phyloP scores from a whole-genome alignment of 2,888 invertebrate species.

The Drymonia ruficornis region DNA sequence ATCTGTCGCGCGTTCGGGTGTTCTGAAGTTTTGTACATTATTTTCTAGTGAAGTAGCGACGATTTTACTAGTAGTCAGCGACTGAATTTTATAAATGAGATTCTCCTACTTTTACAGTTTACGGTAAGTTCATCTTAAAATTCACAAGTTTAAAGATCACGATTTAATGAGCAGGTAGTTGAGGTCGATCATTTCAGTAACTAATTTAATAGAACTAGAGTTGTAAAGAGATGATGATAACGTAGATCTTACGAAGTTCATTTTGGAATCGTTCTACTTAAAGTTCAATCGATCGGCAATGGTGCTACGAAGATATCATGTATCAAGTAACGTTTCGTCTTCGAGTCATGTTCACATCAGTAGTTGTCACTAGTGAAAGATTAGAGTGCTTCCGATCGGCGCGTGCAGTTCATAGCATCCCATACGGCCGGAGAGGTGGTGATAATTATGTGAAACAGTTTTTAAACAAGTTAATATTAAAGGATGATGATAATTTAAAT shows the following conservation, averaged over 20 bases:
- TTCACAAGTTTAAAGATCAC: slow-evolving; percentile 63
- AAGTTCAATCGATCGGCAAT: slow-evolving; percentile 65
- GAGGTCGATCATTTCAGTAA: slow-evolving; percentile 59
- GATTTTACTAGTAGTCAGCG: slow-evolving; percentile 79
- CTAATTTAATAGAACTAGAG: slow-evolving; percentile 66
- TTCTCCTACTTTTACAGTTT: slow-evolving; percentile 73
- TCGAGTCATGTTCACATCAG: slow-evolving; percentile 63
- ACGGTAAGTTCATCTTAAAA: slow-evolving; percentile 71
- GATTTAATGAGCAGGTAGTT: slow-evolving; percentile 54
- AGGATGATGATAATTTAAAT: background rate
- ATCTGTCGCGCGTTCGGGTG: slow-evolving; percentile 55
- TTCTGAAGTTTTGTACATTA: slow-evolving; percentile 70
- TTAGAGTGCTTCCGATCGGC: slow-evolving; percentile 62
- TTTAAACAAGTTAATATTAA: background rate
- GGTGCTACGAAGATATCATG: slow-evolving; percentile 73
- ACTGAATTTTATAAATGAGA: slow-evolving; percentile 81
- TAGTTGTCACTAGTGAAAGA: slow-evolving; percentile 70
- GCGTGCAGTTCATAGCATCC: slow-evolving; percentile 34
- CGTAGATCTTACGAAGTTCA: slow-evolving; percentile 66
- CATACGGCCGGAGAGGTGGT: slow-evolving; percentile 3
- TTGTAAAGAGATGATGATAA: slow-evolving; percentile 63
- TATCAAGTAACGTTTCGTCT: slow-evolving; percentile 49
- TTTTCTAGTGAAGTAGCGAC: slow-evolving; percentile 77
- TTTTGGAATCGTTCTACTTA: slow-evolving; percentile 65
- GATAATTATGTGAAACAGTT: background rate